Evolutionary conservation across 2,113 vertebrate species (phyloP).

Genomic region (Poecile atricapillus): DNA sequence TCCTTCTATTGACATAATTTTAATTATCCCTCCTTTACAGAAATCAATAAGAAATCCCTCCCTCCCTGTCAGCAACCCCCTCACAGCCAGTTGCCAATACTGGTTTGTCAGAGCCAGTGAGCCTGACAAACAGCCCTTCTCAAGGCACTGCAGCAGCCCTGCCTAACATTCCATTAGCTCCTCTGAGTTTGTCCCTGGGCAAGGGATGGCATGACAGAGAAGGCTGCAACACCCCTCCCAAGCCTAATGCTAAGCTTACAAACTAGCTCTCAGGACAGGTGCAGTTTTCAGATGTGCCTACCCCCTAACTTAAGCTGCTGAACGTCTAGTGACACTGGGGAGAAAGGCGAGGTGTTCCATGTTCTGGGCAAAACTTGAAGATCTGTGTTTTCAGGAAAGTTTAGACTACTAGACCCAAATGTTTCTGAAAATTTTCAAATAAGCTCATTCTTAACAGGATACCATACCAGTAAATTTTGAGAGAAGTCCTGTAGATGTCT

Average conservation of each 20-base stretch:
- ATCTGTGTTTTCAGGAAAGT: not conserved
- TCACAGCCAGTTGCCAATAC: not conserved
- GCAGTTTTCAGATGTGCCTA: not conserved
- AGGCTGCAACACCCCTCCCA: not conserved
- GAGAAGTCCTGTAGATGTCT: not conserved
- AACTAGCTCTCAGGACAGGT: not conserved
- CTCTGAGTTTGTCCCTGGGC: not conserved
- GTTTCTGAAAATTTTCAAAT: not conserved
- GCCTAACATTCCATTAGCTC: not conserved
- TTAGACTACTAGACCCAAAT: not conserved
- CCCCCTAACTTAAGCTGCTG: not conserved
- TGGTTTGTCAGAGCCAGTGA: not conserved
- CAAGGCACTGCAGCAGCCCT: rapidly evolving
- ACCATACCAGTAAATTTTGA: not conserved
- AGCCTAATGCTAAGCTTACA: not conserved
- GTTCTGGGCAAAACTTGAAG: not conserved
- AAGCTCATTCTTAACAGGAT: not conserved
- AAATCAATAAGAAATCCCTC: not conserved
- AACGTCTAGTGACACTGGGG: not conserved
- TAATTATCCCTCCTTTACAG: not conserved
- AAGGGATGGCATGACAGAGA: not conserved
- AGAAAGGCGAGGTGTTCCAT: not conserved
- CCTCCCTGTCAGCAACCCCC: not conserved
- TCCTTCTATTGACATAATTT: not conserved
- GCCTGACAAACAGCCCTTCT: not conserved